Conservation (phyloP, 2,888 invertebrate genomes). For the Tenthredo distinguenda region DNA sequence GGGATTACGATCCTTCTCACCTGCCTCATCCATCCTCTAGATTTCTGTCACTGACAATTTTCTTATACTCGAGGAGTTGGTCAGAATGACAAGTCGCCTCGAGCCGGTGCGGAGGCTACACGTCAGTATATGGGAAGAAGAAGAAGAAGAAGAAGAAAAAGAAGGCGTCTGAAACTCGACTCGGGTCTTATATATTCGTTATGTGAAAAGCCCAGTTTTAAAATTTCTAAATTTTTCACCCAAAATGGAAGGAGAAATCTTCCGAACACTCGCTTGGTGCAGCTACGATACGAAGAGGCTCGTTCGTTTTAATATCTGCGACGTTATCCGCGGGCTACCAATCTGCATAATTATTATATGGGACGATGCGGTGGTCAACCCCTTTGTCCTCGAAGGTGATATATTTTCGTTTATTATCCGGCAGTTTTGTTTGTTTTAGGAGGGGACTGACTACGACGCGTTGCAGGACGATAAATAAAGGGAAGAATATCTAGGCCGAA, state of each 20-base stretch:
- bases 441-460: background rate
- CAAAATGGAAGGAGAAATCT: background rate
- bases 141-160: background rate
- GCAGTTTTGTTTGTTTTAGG: conserved; percentile 1
- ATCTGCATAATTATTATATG: conserved; percentile 1
- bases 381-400: conserved; percentile 29
- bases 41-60: conserved; percentile 27
- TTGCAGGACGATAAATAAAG: conserved; percentile 16
- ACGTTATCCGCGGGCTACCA: no score
- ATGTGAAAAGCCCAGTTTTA: no score
- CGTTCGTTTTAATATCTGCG: no score
- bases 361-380: background rate
- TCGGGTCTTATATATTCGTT: background rate
- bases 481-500: background rate
- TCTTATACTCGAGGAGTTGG: background rate
- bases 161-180: background rate
- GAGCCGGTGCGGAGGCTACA: background rate
- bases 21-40: conserved; percentile 32
- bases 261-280: no score
- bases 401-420: conserved; percentile 40
- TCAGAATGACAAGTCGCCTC: conserved; percentile 5
- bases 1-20: conserved; percentile 22
- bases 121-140: background rate
- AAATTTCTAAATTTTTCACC: no score
- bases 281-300: no score